These are phyloP conservation scores for Pampusana beccarii DNA, from an alignment of 2,113 vertebrate species.

Conservation along the genomic window DNA sequence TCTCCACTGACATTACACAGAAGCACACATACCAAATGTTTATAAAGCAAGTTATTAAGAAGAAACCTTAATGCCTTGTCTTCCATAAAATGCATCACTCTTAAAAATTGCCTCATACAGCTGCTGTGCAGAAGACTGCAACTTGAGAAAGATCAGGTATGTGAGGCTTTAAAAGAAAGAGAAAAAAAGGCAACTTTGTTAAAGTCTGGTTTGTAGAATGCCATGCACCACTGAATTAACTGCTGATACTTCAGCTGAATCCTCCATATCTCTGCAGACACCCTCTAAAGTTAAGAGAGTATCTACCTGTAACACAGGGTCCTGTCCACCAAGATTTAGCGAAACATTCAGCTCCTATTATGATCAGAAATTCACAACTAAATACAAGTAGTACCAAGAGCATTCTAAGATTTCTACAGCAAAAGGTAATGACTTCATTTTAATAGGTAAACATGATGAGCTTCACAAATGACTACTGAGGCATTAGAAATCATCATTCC, in stretches of 20 bases:
- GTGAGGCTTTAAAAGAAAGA: background rate
- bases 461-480: background rate
- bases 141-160: background rate
- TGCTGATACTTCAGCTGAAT: background rate
- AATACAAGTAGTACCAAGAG: background rate
- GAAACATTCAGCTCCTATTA: background rate
- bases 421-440: slow-evolving; percentile 2
- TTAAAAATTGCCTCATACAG: background rate
- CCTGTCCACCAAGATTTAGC: background rate
- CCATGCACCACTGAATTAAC: background rate
- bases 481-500: slow-evolving; percentile 24
- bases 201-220: background rate
- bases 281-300: background rate
- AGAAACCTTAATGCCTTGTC: background rate
- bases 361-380: background rate
- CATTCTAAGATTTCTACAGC: background rate
- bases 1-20: background rate
- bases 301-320: background rate
- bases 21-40: background rate
- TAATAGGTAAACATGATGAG: slow-evolving; percentile 17
- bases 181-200: background rate
- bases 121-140: background rate
- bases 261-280: background rate
- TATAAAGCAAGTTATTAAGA: background rate
- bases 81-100: background rate